Evolutionary conservation across 1,140 invertebrate genomes (phyloP), one percentile per base, ranked within the genome.

Genomic region (Drosophila paulistorum): DNA sequence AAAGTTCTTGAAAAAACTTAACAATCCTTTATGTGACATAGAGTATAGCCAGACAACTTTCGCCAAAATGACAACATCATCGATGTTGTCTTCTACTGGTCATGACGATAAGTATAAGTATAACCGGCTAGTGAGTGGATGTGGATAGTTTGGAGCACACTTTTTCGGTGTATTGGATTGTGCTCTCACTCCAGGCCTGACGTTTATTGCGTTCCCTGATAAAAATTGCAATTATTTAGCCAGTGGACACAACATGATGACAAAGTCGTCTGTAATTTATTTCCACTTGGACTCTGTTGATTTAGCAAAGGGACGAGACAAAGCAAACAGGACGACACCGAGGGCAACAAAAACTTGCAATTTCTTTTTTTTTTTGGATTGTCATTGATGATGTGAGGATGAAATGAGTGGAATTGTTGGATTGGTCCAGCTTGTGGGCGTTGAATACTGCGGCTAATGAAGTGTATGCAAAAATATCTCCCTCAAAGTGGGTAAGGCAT

Each of bases 161-260:
- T 76, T 66, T 30, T 59, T 33, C 35, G 26, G 61, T 55, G 11
- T 30, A 30, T 23, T 20, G 48, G 63, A 35, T 59, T 59, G 7
- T 37, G 33, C 57, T 59, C 30, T 35, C 30, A 13, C 54, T 33
- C 23, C 51, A 45, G 9, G 79, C 41, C 79, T 83, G 83, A 73
- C 80, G 74, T 80, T 86, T 87, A 86, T 86, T 86, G 84, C 77
- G 76, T 72, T 74, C 72, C 65, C 72, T 70, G 70, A 87, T 87
- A 87, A 87, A 87, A 87, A 87, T 83, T 87, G 83, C 84, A 87
- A 87, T 87, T 87, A 87, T 87, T 87, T 87, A 80, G 83, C 67
- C 63, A 77, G 81, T 74, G 77, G 68, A 61, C 63, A 55, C 63
- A 51, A 81, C 82, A 77, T 73, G 65, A 80, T 89, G 83, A 83